Evolutionary conservation across 2,888 invertebrate species (phyloP).

Genomic region (Ametastegia equiseti): DNA sequence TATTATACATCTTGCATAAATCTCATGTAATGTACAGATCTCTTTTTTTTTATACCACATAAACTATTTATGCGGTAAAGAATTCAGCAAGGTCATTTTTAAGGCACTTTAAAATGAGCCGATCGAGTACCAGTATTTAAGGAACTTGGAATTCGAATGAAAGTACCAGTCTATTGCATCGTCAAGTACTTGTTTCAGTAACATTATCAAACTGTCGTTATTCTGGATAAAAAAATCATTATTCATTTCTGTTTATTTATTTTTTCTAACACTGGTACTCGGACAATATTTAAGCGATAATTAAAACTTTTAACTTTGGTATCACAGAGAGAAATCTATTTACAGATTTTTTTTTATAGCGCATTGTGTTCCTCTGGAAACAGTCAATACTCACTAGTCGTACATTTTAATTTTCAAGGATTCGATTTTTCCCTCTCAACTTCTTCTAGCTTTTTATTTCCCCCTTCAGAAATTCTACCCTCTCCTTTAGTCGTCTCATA

Average conservation of each 20-base stretch:
- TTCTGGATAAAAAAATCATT: constrained; percentile 25
- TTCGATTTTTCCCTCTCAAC: constrained; percentile 36
- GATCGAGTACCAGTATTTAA: constrained; percentile 58
- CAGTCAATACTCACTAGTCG: constrained; percentile 35
- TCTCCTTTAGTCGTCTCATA: not conserved
- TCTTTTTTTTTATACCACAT: not conserved
- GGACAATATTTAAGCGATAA: constrained; percentile 42
- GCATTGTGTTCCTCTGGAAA: constrained; percentile 50
- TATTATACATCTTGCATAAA: constrained; percentile 50
- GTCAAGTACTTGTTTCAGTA: no score
- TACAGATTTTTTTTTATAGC: constrained; percentile 56
- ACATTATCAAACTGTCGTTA: no score
- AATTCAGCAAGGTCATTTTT: constrained; percentile 57
- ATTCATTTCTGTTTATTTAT: constrained; percentile 49
- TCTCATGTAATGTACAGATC: constrained; percentile 8
- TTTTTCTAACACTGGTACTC: constrained; percentile 26
- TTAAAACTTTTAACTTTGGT: constrained; percentile 53
- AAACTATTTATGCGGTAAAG: not conserved
- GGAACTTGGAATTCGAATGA: not conserved
- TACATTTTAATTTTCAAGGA: constrained; percentile 10
- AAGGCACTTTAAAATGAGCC: constrained; percentile 63
- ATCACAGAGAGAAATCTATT: constrained; percentile 67
- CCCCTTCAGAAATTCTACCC: not conserved
- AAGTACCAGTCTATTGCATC: no score
- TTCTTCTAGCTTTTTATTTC: not conserved